Evolutionary conservation across 2,797 vertebrate genomes (phyloP).

Genomic region (Lithobates pipiens): DNA sequence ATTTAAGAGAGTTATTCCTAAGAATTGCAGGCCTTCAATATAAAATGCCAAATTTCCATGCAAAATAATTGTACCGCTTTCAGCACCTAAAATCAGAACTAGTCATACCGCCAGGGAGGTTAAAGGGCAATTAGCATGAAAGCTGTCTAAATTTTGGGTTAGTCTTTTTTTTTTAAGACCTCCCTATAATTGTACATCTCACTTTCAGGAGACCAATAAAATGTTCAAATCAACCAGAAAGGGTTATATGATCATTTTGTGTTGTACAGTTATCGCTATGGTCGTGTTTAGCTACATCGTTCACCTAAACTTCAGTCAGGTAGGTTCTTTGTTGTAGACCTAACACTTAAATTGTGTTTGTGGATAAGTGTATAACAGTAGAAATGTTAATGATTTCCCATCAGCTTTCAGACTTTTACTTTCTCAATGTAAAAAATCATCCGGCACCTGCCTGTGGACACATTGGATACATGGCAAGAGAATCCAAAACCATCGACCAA

Average conservation of each 20-base stretch:
- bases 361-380: no score
- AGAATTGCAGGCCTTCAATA: no score
- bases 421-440: neutral
- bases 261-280: neutral
- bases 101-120: no score
- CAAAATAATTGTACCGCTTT: no score
- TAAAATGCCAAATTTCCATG: no score
- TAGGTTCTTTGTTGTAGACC: neutral
- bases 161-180: no score
- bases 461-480: neutral
- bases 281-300: neutral
- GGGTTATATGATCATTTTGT: neutral
- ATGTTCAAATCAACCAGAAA: neutral
- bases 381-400: no score
- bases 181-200: neutral
- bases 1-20: no score
- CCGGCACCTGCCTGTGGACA: neutral
- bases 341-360: neutral
- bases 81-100: no score
- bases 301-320: constrained; percentile 5
- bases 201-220: constrained; percentile 23
- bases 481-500: neutral
- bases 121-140: no score
- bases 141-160: no score
- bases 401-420: neutral